Conservation (phyloP, 2,888 invertebrate species). For the Macaria liturata region DNA sequence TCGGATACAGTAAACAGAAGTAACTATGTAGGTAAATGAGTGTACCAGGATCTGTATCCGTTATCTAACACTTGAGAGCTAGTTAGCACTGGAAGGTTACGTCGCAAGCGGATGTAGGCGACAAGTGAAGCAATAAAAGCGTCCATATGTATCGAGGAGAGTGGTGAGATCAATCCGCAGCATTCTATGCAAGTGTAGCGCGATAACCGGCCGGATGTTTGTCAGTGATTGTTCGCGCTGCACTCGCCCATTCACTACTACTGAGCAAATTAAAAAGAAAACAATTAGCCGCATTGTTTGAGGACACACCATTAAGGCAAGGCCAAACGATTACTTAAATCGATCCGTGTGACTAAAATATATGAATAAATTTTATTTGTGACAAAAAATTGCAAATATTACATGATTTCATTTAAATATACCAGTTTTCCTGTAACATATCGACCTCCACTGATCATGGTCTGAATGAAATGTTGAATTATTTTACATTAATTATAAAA, state of each 20-base stretch:
- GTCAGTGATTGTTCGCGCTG: constrained; percentile 65
- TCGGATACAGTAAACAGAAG: no score
- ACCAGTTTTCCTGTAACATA: no score
- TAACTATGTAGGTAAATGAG: no score
- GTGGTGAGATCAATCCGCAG: constrained; percentile 54
- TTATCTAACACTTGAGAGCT: no score
- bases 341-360: no score
- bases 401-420: no score
- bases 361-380: no score
- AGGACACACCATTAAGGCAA: constrained; percentile 23
- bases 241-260: constrained; percentile 45
- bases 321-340: not conserved
- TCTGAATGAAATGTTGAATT: no score
- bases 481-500: no score
- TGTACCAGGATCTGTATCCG: no score
- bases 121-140: constrained; percentile 42
- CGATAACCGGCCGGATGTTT: constrained; percentile 77
- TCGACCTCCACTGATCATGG: no score
- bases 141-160: constrained; percentile 58
- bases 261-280: constrained; percentile 31
- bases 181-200: constrained; percentile 60
- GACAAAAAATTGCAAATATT: no score
- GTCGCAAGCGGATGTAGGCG: constrained; percentile 20
- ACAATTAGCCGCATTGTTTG: constrained; percentile 31
- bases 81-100: constrained; percentile 13